Conservation (phyloP, 2,888 invertebrate species). For the Malthinus seriepunctatus region DNA sequence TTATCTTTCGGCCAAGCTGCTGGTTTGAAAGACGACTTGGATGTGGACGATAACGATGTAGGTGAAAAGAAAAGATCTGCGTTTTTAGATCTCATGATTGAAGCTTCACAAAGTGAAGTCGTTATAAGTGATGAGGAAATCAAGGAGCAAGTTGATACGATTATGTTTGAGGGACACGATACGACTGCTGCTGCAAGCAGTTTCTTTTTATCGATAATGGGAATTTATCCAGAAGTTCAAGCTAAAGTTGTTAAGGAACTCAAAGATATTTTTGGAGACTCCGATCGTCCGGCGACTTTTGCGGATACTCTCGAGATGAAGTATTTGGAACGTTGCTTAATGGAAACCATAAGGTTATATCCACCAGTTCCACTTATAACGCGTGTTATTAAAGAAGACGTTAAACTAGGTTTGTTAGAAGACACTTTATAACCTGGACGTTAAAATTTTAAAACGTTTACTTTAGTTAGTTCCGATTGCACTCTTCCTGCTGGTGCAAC, state of each 20-base stretch:
- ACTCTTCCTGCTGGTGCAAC: constrained; percentile 72
- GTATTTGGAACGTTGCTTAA: constrained; percentile 76
- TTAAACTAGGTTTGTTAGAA: constrained; percentile 63
- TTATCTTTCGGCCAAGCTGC: constrained; percentile 64
- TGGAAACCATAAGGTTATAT: constrained; percentile 77
- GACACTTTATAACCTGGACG: constrained; percentile 24
- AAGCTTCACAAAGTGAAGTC: constrained; percentile 77
- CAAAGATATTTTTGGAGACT: constrained; percentile 76
- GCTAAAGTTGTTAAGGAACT: constrained; percentile 73
- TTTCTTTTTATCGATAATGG: constrained; percentile 83
- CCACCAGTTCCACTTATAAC: constrained; percentile 82
- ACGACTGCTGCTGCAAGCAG: constrained; percentile 86
- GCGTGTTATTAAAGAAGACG: constrained; percentile 69
- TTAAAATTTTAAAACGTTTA: background rate
- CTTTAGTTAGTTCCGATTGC: constrained; percentile 64
- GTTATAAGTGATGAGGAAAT: constrained; percentile 79
- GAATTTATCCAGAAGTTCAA: constrained; percentile 80
- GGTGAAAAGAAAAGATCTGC: constrained; percentile 84
- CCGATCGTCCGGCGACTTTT: constrained; percentile 75
- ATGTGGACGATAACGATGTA: constrained; percentile 80
- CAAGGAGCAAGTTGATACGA: constrained; percentile 84
- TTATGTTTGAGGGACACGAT: constrained; percentile 89
- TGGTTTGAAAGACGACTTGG: constrained; percentile 72
- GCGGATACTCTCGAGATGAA: constrained; percentile 81
- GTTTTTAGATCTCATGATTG: constrained; percentile 86